Percentiles rank a stretch among this genome's conserved stretches.
These are phyloP conservation scores for Ivindomyrus marchei DNA, from an alignment of 2,113 vertebrate species.

Conservation along the genomic window DNA sequence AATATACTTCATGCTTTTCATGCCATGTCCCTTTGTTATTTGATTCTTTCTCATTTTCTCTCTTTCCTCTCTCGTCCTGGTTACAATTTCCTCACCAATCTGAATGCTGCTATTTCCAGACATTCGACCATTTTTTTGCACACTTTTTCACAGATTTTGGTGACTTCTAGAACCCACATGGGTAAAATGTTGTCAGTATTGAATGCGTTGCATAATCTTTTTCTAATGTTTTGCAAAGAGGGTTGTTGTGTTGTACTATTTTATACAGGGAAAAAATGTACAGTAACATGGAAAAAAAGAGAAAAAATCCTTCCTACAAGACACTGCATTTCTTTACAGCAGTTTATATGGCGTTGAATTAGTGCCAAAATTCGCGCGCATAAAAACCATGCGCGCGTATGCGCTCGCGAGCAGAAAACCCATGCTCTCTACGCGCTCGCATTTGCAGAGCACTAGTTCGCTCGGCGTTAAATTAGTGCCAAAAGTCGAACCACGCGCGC, in stretches of 20 bases:
- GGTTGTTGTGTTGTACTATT: neutral
- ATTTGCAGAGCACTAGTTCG: too few relatives aligned
- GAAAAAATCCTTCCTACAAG: neutral
- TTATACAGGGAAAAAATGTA: neutral
- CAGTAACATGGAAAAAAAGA: neutral
- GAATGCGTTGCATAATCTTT: neutral
- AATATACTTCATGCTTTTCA: neutral
- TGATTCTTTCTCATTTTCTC: neutral
- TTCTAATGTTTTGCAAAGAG: neutral
- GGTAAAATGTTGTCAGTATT: neutral
- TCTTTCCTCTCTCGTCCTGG: neutral
- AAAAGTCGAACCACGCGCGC: too few relatives aligned
- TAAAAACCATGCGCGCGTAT: too few relatives aligned
- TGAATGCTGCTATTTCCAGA: neutral
- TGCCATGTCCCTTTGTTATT: neutral
- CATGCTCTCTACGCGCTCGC: too few relatives aligned
- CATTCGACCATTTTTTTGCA: neutral
- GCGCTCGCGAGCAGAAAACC: too few relatives aligned
- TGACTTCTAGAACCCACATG: neutral
- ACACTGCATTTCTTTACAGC: neutral
- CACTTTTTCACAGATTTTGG: neutral
- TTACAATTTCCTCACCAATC: neutral
- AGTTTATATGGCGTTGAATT: neutral
- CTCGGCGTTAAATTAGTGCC: too few relatives aligned
- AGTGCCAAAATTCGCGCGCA: too few relatives aligned